Evolutionary conservation across 2,113 vertebrate species (phyloP).

Genomic region (Apteryx mantelli): DNA sequence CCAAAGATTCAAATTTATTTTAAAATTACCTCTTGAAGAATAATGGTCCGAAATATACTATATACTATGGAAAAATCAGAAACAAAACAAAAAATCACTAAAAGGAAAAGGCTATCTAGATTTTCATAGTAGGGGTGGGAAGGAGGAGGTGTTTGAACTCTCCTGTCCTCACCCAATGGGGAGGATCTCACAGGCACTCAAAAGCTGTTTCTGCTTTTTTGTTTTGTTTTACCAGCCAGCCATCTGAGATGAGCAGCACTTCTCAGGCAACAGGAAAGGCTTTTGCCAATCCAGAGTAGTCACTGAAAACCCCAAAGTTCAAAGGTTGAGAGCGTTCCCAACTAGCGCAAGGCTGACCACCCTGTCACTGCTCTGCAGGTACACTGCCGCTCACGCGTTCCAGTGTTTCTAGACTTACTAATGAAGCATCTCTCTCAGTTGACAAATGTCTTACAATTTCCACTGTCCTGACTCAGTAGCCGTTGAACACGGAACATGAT

Average conservation of each 20-base stretch:
- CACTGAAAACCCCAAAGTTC: accelerated
- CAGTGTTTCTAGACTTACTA: not conserved
- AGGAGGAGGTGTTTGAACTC: not conserved
- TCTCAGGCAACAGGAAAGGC: not conserved
- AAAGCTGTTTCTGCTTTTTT: not conserved
- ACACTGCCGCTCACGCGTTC: accelerated
- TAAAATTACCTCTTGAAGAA: not conserved
- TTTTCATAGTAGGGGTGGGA: accelerated
- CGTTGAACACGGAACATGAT: not conserved
- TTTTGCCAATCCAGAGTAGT: not conserved
- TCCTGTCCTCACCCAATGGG: not conserved
- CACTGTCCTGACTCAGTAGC: not conserved
- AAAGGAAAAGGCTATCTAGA: accelerated
- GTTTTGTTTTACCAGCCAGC: not conserved
- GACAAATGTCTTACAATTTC: not conserved
- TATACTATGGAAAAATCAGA: accelerated
- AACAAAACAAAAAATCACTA: not conserved
- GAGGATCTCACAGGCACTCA: not conserved
- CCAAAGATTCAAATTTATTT: not conserved
- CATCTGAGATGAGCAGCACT: accelerated
- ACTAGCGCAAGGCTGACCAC: not conserved
- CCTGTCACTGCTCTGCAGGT: not conserved
- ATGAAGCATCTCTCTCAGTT: not conserved
- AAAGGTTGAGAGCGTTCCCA: not conserved
- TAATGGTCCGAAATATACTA: not conserved